Percentiles rank a stretch among this genome's conserved stretches.
These are phyloP conservation scores for Cyprinodon variegatus DNA, from an alignment of 2,113 vertebrate genomes.

Conservation along the genomic window DNA sequence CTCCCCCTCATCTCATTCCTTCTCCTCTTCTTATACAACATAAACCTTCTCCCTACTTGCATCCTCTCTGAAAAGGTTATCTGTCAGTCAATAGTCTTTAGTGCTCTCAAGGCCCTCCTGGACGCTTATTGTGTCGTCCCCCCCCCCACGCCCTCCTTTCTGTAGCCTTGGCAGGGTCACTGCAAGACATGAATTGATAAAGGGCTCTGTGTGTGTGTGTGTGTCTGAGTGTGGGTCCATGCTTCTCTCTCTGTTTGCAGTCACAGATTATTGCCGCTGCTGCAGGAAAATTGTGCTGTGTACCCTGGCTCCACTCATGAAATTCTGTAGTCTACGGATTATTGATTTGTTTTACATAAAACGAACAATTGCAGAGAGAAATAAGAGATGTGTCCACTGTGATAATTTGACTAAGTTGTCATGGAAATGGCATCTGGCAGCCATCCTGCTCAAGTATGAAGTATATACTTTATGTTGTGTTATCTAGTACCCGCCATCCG, in stretches of 20 bases:
- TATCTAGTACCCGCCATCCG: neutral
- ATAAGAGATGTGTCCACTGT: conserved; percentile 11
- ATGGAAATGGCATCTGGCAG: conserved; percentile 11
- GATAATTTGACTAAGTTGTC: conserved; percentile 34
- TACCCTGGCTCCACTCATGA: conserved; percentile 7
- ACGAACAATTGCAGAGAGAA: conserved; percentile 16
- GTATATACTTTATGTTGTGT: neutral
- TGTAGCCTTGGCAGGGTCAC: conserved; percentile 49
- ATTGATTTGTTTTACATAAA: conserved; percentile 42
- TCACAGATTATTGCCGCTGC: conserved; percentile 3
- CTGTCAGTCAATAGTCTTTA: conserved; percentile 72
- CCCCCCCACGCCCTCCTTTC: conserved; percentile 12
- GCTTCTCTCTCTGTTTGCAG: conserved; percentile 22
- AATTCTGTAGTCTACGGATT: conserved; percentile 15
- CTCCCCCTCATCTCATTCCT: conserved; percentile 13
- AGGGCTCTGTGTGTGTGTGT: conserved; percentile 11
- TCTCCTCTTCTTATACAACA: conserved; percentile 36
- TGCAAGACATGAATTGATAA: conserved; percentile 51
- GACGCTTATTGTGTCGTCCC: conserved; percentile 30
- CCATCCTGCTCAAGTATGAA: neutral
- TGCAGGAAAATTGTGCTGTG: conserved; percentile 2
- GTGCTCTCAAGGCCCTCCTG: conserved; percentile 51
- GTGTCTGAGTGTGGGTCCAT: neutral
- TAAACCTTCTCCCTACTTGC: conserved; percentile 46
- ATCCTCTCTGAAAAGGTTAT: conserved; percentile 68